phyloP scores from a whole-genome alignment of 2,797 vertebrate genomes.

The Peromyscus nudipes region DNA sequence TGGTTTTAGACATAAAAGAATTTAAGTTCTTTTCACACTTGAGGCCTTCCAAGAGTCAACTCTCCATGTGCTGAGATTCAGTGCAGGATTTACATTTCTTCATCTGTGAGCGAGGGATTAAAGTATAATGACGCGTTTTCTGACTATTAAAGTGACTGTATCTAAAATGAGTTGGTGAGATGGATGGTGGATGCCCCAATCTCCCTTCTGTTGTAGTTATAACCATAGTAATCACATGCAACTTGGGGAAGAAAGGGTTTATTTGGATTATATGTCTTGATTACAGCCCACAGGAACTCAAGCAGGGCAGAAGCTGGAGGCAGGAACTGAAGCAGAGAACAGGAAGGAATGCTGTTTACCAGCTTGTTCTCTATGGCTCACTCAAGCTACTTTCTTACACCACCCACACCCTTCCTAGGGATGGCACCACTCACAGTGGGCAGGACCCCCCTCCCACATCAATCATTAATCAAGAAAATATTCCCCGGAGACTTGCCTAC shows the following conservation, averaged over 20 bases:
- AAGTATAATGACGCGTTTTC: slow-evolving; percentile 9
- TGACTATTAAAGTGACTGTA: not conserved
- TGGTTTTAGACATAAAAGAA: slow-evolving; percentile 40
- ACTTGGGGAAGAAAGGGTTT: not conserved
- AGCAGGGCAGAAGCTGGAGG: not conserved
- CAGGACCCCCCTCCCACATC: not conserved
- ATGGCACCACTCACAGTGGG: not conserved
- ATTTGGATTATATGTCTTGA: not conserved
- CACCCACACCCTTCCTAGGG: not conserved
- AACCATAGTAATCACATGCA: not conserved
- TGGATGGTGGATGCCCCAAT: not conserved
- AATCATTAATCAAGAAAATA: not conserved
- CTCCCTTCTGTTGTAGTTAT: not conserved
- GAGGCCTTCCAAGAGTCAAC: slow-evolving; percentile 42
- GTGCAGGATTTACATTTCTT: slow-evolving; percentile 28
- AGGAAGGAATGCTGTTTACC: not conserved
- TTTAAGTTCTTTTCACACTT: slow-evolving; percentile 5
- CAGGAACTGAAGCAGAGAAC: not conserved
- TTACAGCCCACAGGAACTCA: not conserved
- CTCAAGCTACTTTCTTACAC: not conserved
- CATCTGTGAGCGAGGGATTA: slow-evolving; percentile 14
- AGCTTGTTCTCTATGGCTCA: not conserved
- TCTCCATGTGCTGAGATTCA: slow-evolving; percentile 16
- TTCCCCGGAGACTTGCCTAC: not conserved
- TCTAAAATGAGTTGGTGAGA: not conserved